phyloP scores from a whole-genome alignment of 2,888 invertebrate species.

The Eurytoma californica region DNA sequence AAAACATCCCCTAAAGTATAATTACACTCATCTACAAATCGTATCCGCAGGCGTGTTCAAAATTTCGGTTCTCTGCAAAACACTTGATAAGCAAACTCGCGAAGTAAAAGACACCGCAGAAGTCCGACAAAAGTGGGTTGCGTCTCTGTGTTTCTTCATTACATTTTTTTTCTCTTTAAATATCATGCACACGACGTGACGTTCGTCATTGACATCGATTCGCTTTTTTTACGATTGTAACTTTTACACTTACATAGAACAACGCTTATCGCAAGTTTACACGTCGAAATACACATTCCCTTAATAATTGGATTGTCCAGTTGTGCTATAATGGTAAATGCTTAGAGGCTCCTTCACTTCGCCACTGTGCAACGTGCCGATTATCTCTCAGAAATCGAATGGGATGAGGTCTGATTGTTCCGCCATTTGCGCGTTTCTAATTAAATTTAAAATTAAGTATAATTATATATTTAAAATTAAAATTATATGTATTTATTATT shows the following conservation, averaged over 20 bases:
- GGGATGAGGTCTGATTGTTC: background rate
- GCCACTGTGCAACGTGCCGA: conserved; percentile 8
- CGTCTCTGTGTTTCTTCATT: background rate
- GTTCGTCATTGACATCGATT: conserved; percentile 36
- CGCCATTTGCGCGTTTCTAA: no score
- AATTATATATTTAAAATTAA: no score
- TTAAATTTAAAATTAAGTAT: no score
- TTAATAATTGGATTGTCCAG: conserved; percentile 49
- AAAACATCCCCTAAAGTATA: conserved; percentile 68
- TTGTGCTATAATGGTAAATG: conserved; percentile 32
- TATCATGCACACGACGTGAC: conserved; percentile 17
- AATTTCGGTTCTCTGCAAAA: conserved; percentile 62
- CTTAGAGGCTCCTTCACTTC: background rate
- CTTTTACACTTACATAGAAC: conserved; percentile 47
- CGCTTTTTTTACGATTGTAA: conserved; percentile 15
- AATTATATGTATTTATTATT: no score
- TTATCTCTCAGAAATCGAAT: conserved; percentile 26
- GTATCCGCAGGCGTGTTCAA: conserved; percentile 64
- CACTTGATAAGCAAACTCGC: conserved; percentile 54
- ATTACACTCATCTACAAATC: conserved; percentile 68
- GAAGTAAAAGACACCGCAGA: conserved; percentile 51
- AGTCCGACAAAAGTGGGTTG: conserved; percentile 9
- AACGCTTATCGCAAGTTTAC: conserved; percentile 45
- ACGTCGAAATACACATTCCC: conserved; percentile 49
- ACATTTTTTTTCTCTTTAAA: conserved; percentile 10